Evolutionary conservation across 2,797 vertebrate genomes (phyloP).

Genomic region (Ambastaia sidthimunki): DNA sequence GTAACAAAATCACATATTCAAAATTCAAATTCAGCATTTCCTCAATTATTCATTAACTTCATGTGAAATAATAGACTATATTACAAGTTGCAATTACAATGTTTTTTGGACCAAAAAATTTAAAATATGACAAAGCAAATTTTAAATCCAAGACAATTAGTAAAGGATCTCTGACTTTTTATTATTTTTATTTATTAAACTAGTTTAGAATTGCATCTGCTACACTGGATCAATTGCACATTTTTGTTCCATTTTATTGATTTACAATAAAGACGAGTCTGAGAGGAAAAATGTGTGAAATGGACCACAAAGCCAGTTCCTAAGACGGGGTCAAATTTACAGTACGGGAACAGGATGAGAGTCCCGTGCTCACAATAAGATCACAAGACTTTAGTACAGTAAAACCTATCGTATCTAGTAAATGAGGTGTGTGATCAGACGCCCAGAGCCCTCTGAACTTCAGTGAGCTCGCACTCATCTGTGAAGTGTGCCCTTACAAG

Average conservation of each 20-base stretch:
- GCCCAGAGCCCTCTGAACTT: constrained; percentile 27
- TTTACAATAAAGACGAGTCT: not conserved
- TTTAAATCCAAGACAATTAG: no score
- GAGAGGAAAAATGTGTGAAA: constrained; percentile 7
- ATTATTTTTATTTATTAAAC: not conserved
- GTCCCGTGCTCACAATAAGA: constrained; percentile 21
- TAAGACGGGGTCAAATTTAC: constrained; percentile 26
- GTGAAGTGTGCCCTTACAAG: constrained; percentile 67
- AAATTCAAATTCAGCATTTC: no score
- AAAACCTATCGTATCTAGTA: constrained; percentile 34
- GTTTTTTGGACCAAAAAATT: no score
- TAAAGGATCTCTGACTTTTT: not conserved
- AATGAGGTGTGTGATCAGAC: constrained; percentile 36
- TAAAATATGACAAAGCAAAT: no score
- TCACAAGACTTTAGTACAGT: constrained; percentile 26
- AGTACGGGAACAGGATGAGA: constrained; percentile 47
- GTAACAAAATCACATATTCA: no score
- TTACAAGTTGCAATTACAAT: no score
- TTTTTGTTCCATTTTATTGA: not conserved
- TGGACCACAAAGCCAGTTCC: not conserved
- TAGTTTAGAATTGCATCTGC: not conserved
- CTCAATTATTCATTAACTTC: no score
- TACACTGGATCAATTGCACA: not conserved
- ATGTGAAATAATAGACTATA: no score
- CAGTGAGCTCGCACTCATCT: not conserved